A percentile compares a stretch with the other conserved stretches of the same genome.
These are phyloP conservation scores for Melieria omissa DNA, from an alignment of 2,888 invertebrate genomes.

Conservation along the genomic window DNA sequence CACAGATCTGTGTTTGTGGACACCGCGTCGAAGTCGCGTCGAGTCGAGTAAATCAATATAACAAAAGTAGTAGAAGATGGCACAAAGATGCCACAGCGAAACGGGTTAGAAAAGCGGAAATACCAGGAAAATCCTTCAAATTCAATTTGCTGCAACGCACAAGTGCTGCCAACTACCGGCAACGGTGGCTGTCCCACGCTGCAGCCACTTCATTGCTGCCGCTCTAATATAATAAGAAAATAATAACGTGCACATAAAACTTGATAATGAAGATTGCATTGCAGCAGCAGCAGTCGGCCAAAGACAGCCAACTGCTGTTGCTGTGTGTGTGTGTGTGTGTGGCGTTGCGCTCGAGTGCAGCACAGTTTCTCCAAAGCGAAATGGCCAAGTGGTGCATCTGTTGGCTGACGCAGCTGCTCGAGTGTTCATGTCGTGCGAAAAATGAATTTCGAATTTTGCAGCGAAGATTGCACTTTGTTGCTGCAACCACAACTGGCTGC, in stretches of 20 bases:
- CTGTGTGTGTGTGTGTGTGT: too few relatives aligned
- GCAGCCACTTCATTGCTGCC: constrained; percentile 13
- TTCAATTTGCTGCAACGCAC: constrained; percentile 34
- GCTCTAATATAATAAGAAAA: constrained; percentile 40
- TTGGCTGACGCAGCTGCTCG: neutral
- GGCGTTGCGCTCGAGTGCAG: neutral
- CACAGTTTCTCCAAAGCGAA: neutral
- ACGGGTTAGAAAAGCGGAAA: neutral
- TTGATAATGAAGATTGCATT: constrained; percentile 41
- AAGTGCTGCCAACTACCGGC: constrained; percentile 17
- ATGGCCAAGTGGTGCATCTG: neutral
- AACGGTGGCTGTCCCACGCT: constrained; percentile 15
- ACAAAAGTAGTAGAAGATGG: neutral
- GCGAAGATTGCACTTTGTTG: neutral
- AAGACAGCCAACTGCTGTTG: neutral
- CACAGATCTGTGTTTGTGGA: too few relatives aligned
- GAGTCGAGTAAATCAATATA: neutral
- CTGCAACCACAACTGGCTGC: too few relatives aligned
- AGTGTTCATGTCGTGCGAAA: neutral
- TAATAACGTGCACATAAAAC: constrained; percentile 41
- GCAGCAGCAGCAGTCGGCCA: constrained; percentile 16
- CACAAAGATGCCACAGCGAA: neutral
- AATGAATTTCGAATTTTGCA: neutral
- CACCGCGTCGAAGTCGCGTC: neutral
- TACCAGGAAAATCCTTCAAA: constrained; percentile 24